Base-by-base conservation (phyloP, 1,140 invertebrate species). In the Scaptomyza graminum region DNA sequence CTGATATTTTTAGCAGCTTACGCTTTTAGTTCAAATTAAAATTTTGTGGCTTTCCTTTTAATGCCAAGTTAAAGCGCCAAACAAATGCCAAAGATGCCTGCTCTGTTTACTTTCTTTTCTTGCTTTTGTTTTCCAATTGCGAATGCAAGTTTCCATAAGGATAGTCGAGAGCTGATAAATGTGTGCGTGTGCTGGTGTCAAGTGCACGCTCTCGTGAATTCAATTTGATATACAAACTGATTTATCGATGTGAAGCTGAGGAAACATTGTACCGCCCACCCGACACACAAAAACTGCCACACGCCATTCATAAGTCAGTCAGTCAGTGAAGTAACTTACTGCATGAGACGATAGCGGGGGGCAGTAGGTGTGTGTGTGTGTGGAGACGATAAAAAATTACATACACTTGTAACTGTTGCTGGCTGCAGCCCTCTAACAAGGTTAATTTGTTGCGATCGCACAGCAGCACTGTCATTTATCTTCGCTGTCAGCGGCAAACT, bases 201-300 rank as follows among this genome's bases (percentile, higher is more conserved):
- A 88, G 83, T 88, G 79, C 83, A 88, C 76, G 76, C 75, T 88
- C 75, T 88, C 76, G 64, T 90, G 84, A 84, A 89, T 88, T 88
- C 84, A 88, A 88, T 88, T 88, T 88, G 80, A 88, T 88, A 88
- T 74, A 79, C 78, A 88, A 89, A 88, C 84, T 89, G 84, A 88
- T 88, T 89, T 88, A 88, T 88, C 80, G 84, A 81, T 68, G 76
- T 60, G 34, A 46, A 67, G 59, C 68, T 39, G 51, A 62, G 47
- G 41, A 46, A 34, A 46, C 31, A 52, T 34, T 11, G 15, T 39
- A 15, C 39, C 16, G 11, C 51, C 37, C 44, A 44, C 47, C 49
- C 16, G 46, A 5, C 50, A 8, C 6, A n/a, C 51, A 49, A 11
- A 34, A 51, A 16, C 74, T 66, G 74, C 69, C 82, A 78, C 71